These are phyloP conservation scores for Cephalopachus bancanus DNA, from an alignment of 2,797 vertebrate genomes.

Conservation along the genomic window DNA sequence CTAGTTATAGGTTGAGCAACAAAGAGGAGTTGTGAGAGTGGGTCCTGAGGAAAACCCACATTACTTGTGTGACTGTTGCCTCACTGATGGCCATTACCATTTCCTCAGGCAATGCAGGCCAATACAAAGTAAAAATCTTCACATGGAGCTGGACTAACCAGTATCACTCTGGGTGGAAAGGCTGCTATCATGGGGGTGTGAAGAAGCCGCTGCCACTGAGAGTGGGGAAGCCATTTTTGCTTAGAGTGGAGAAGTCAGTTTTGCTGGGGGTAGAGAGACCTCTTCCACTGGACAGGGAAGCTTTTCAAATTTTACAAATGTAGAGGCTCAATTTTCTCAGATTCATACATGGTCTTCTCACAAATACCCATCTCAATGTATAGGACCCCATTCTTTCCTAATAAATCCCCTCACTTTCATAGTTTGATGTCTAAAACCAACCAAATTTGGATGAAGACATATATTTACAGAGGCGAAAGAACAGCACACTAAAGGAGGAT, in stretches of 20 bases:
- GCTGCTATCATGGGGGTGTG: not conserved
- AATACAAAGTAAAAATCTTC: not conserved
- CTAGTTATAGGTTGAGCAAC: not conserved
- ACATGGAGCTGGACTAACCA: not conserved
- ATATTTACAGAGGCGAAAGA: not conserved
- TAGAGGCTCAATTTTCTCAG: not conserved
- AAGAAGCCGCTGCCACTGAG: not conserved
- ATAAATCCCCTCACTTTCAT: not conserved
- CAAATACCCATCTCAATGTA: not conserved
- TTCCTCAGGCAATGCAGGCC: not conserved
- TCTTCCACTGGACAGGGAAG: not conserved
- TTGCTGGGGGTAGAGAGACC: not conserved
- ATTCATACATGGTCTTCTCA: not conserved
- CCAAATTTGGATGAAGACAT: not conserved
- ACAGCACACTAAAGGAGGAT: not conserved
- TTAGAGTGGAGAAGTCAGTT: not conserved
- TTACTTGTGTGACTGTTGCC: not conserved
- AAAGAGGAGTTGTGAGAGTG: not conserved
- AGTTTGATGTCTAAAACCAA: not conserved
- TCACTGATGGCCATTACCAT: not conserved
- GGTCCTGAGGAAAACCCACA: not conserved
- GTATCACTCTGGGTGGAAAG: not conserved
- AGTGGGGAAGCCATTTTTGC: not conserved
- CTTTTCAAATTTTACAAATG: not conserved
- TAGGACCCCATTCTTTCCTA: not conserved